Evolutionary conservation across 2,113 vertebrate species (phyloP), one percentile per base, ranked within the genome.

Genomic region (Centropristis striata): DNA sequence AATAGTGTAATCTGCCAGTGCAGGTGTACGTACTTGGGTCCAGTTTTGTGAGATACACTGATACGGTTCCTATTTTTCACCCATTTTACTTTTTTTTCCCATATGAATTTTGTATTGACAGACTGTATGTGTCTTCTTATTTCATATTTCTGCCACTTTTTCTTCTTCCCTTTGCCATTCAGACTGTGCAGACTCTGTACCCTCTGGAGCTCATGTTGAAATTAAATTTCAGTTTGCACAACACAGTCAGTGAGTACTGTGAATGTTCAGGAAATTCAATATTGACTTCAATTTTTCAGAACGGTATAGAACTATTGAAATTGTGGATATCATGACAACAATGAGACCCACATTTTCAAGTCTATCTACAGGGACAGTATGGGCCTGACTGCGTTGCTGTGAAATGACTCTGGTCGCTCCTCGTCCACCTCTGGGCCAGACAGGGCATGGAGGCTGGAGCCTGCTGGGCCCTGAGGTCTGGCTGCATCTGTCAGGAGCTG

Each of bases 271-370:
- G 27, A 74, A 68, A 74, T 74, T 63, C 42, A 74, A 23, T 70
- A 69, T 74, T 63, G 49, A 64, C 61, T 65, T 64, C 64, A 68
- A 39, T 61, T 47, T 80, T 61, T 67, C 37, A 51, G 46, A 80
- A 16, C 6, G 9, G 11, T 15, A 6, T 59, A 16, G 27, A 46
- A 28, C 44, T 18, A 23, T 37, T 47, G 32, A 68, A 67, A 60
- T 50, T 72, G 46, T 7, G 15, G 20, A 50, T 72, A 72, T 55
- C 55, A 13, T 8, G 6, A 57, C 50, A 49, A 28, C 77, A 32
- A 42, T 1, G 32, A 63, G 46, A 36, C 59, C 25, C 20, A 42
- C 42, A 61, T 71, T 60, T 21, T 47, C 36, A 50, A 16, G 25
- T 63, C 20, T 36, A 37, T 27, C n/a, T 58, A n/a, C 12, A 2